These are phyloP conservation scores for Cryptus armator DNA, from an alignment of 2,888 invertebrate genomes.

Conservation along the genomic window DNA sequence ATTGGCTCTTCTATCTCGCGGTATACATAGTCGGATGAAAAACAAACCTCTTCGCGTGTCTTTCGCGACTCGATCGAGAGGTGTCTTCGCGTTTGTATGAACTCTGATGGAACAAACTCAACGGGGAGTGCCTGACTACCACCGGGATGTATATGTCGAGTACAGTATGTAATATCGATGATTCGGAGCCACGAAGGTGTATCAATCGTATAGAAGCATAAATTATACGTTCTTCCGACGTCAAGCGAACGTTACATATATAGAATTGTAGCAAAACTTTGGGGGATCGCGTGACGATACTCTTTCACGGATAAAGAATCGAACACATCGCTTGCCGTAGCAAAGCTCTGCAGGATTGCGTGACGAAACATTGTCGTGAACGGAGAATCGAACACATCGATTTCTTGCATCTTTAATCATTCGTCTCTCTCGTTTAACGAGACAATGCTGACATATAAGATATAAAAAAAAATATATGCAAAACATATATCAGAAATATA, in stretches of 20 bases:
- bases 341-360: not conserved
- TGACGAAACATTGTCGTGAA: not conserved
- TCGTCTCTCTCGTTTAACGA: too few species aligned
- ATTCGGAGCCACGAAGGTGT: not conserved
- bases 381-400: not conserved
- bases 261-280: not conserved
- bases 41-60: constrained; percentile 29
- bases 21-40: constrained; percentile 1
- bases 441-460: too few species aligned
- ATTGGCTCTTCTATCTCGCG: constrained; percentile 39
- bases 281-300: constrained; percentile 13
- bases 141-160: not conserved
- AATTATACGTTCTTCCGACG: too few species aligned
- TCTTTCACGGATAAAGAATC: not conserved
- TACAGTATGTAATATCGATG: not conserved
- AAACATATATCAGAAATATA: too few species aligned
- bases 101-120: not conserved
- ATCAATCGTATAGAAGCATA: too few species aligned
- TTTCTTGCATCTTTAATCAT: too few species aligned
- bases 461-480: too few species aligned
- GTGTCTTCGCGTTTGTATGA: not conserved
- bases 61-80: not conserved
- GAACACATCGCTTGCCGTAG: too few species aligned
- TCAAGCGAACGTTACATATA: not conserved
- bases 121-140: not conserved